phyloP scores from a whole-genome alignment of 2,797 vertebrate species.

The Parauchenoglanis ngamensis region DNA sequence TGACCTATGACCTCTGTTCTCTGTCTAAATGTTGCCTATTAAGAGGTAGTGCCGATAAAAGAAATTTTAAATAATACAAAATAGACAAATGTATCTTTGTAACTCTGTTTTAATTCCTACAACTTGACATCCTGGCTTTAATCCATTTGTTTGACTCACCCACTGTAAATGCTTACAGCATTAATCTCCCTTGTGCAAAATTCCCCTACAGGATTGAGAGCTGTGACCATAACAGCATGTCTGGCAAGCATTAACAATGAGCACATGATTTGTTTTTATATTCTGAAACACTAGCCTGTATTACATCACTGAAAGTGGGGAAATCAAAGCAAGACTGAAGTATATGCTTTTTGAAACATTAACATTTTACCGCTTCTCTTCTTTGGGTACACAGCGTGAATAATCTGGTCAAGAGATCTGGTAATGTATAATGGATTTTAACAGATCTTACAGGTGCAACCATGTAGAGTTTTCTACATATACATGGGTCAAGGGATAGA shows the following conservation, averaged over 20 bases:
- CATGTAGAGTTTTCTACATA: constrained; percentile 32
- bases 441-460: constrained; percentile 52
- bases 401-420: constrained; percentile 51
- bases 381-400: constrained; percentile 45
- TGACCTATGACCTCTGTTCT: constrained; percentile 67
- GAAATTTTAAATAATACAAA: constrained; percentile 1
- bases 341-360: constrained; percentile 49
- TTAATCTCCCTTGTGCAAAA: constrained; percentile 39
- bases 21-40: constrained; percentile 60
- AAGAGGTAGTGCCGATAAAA: constrained; percentile 59
- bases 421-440: constrained; percentile 8
- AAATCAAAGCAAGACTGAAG: constrained; percentile 42
- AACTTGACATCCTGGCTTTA: neutral
- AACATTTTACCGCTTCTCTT: constrained; percentile 52
- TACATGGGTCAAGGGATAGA: constrained; percentile 43
- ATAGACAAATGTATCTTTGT: neutral
- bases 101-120: neutral
- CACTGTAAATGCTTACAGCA: constrained; percentile 29
- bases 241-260: constrained; percentile 53
- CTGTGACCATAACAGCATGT: constrained; percentile 50
- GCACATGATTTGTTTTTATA: constrained; percentile 55
- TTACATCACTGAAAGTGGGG: constrained; percentile 58
- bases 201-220: constrained; percentile 37
- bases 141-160: constrained; percentile 25
- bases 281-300: constrained; percentile 53